Percentiles rank a stretch among this genome's conserved stretches.
Evolutionary conservation across 2,113 vertebrate species (phyloP).

Genomic region (Cyanoramphus novaezelandiae): DNA sequence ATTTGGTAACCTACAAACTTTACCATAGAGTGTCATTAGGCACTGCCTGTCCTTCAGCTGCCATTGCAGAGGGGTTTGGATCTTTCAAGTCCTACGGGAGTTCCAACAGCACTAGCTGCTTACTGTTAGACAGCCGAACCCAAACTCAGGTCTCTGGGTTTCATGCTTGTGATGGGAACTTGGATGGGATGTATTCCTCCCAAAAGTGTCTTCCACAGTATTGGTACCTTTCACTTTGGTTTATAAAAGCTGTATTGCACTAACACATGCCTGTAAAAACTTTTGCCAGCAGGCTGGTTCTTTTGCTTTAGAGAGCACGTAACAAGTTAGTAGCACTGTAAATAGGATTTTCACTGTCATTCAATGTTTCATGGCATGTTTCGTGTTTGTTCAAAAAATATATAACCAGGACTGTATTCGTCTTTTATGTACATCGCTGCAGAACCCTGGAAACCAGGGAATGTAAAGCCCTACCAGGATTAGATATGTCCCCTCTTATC

Average conservation of each 20-base stretch:
- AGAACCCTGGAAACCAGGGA: neutral
- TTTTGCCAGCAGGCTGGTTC: neutral
- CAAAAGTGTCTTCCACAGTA: neutral
- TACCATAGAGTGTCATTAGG: neutral
- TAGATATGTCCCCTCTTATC: neutral
- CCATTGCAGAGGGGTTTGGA: neutral
- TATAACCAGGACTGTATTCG: neutral
- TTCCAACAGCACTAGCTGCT: neutral
- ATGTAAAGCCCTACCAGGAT: neutral
- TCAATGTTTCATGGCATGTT: neutral
- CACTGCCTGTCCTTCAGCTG: neutral
- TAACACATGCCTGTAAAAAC: neutral
- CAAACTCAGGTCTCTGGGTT: neutral
- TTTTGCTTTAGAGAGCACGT: neutral
- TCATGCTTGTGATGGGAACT: neutral
- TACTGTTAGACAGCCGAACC: rapidly evolving
- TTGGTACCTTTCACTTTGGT: neutral
- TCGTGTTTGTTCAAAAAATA: neutral
- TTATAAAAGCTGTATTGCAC: neutral
- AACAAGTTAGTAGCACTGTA: neutral
- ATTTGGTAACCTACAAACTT: neutral
- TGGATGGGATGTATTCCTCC: neutral
- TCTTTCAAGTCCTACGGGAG: neutral
- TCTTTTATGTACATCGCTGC: neutral
- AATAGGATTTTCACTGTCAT: neutral